A percentile compares a stretch with the other conserved stretches of the same genome.
Evolutionary conservation across 2,888 invertebrate species (phyloP).

Genomic region (Nymphalis urticae): DNA sequence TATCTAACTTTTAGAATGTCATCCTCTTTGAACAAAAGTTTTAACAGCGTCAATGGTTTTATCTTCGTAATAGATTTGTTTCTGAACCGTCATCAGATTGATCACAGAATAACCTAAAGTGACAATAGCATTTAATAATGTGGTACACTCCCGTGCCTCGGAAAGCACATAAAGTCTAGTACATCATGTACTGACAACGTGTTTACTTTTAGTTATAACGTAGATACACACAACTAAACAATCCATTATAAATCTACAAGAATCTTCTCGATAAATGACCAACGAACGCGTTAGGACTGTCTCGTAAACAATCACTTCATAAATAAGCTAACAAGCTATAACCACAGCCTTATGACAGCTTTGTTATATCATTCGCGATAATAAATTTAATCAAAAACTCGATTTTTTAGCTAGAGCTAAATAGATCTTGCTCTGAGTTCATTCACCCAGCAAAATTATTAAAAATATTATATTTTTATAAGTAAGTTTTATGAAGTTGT

Average conservation of each 20-base stretch:
- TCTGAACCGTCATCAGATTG: background rate
- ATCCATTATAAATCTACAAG: slow-evolving; percentile 19
- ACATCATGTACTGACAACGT: background rate
- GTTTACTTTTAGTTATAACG: background rate
- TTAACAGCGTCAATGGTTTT: background rate
- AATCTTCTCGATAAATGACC: slow-evolving; percentile 23
- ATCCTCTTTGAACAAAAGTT: background rate
- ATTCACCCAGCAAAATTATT: too few species aligned
- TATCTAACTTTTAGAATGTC: background rate
- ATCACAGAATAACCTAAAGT: background rate
- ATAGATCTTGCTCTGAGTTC: too few species aligned
- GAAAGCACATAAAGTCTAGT: too few species aligned
- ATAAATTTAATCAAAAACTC: too few species aligned
- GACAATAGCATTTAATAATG: too few species aligned
- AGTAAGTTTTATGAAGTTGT: too few species aligned
- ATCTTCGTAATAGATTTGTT: background rate
- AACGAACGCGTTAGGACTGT: slow-evolving; percentile 19
- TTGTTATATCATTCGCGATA: background rate
- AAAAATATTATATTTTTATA: too few species aligned
- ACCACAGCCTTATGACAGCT: slow-evolving; percentile 15
- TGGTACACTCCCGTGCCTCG: too few species aligned
- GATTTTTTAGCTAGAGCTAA: too few species aligned
- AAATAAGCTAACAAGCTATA: slow-evolving; percentile 27
- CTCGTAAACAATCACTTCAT: slow-evolving; percentile 31
- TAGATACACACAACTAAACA: background rate